phyloP scores from a whole-genome alignment of 1,140 invertebrate species.

The Odontomachus brunneus region DNA sequence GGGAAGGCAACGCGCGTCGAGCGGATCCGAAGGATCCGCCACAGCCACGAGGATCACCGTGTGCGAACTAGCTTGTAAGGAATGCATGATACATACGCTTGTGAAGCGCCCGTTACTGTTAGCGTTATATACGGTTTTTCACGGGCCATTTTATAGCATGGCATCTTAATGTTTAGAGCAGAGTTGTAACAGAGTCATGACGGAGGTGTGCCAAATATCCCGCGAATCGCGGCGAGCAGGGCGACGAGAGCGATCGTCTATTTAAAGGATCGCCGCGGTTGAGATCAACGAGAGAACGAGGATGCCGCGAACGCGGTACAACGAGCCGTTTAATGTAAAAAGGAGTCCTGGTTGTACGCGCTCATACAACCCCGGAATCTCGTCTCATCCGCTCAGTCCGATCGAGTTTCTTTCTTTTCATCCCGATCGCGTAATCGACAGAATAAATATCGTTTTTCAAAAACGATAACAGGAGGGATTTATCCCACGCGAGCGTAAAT shows the following conservation, averaged over 20 bases:
- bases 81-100: conserved; percentile 59
- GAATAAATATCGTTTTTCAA: too few relatives aligned
- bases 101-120: conserved; percentile 52
- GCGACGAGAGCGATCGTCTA: conserved; percentile 50
- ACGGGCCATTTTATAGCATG: conserved; percentile 31
- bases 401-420: too few relatives aligned
- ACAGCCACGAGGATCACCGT: neutral
- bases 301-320: neutral
- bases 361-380: too few relatives aligned
- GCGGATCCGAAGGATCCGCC: too few relatives aligned
- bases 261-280: conserved; percentile 36
- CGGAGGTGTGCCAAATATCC: conserved; percentile 61
- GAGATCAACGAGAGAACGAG: conserved; percentile 41
- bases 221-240: conserved; percentile 21
- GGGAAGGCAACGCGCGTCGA: too few relatives aligned
- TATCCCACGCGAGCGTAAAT: too few relatives aligned
- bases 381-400: too few relatives aligned
- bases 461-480: too few relatives aligned
- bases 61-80: conserved; percentile 51
- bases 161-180: conserved; percentile 45
- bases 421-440: too few relatives aligned
- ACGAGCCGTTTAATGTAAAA: conserved; percentile 1
- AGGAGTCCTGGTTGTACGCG: conserved; percentile 28
- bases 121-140: conserved; percentile 26
- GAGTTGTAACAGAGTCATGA: conserved; percentile 15